These are phyloP conservation scores for Ophion costatus DNA, from an alignment of 2,888 invertebrate species.

Conservation along the genomic window DNA sequence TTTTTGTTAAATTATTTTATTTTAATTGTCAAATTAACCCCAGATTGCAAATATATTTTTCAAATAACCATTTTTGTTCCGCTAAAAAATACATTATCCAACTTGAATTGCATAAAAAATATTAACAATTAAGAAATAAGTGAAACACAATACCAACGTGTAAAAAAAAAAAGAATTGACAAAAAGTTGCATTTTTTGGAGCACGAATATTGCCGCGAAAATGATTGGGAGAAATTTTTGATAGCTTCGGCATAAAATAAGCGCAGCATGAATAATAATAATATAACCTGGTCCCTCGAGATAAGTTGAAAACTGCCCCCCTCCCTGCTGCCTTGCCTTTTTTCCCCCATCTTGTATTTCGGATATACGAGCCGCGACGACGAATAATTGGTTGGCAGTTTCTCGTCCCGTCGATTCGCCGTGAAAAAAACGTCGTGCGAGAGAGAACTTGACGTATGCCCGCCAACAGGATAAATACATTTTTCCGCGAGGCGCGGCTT, in stretches of 20 bases:
- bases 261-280: background rate
- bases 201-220: background rate
- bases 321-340: background rate
- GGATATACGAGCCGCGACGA: conserved; percentile 49
- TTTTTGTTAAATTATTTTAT: no score
- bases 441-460: conserved; percentile 43
- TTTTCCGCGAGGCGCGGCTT: conserved; percentile 49
- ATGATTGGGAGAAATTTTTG: background rate
- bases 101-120: no score
- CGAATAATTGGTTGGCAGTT: conserved; percentile 54
- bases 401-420: conserved; percentile 48
- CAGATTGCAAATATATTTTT: no score
- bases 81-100: no score
- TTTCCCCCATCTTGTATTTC: background rate
- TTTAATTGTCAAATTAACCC: no score
- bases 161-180: background rate
- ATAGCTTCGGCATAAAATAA: background rate
- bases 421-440: background rate
- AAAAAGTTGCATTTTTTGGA: background rate
- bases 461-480: conserved; percentile 45
- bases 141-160: background rate
- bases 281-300: conserved; percentile 7
- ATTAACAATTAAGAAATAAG: no score
- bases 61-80: no score
- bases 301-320: conserved; percentile 8